Evolutionary conservation across 2,113 vertebrate species (phyloP), one percentile per base, ranked within the genome.

Genomic region (Ictalurus furcatus): DNA sequence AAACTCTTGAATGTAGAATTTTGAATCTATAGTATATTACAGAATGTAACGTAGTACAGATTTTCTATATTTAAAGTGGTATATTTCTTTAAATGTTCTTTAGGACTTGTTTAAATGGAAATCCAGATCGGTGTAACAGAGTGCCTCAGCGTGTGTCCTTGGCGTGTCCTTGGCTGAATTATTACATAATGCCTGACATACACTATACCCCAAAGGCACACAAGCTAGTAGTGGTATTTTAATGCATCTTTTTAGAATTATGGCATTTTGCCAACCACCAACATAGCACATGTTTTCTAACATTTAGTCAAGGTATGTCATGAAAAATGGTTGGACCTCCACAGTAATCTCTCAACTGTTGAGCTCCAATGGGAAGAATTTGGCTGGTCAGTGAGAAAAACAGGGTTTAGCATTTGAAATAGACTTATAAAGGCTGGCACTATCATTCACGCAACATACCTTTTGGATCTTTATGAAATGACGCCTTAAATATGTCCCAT

Each of bases 121-220:
- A 34, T 34, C 69, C 17, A 74, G 71, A 21, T 37, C 34, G 40
- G 34, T 34, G n/a, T 69, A 69, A 30, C n/a, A 30, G n/a, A 69
- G 14, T 74, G 19, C 34, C 34, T 37, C 17, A 25, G 37, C 23
- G 1, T 9, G 21, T 12, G 40, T 76, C 73, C 73, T 76, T 76
- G 73, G 73, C 25, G 73, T 76, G 37, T 44, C 40, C 73, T 76
- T 76, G 37, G 21, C 73, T 76, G 73, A 76, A 48, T 76, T 76
- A 74, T 40, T 74, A 17, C 17, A 40, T 21, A 76, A 44, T 25
- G 40, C 37, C 73, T 76, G 37, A 44, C 21, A 7, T 25, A 74
- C 21, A 76, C 73, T 76, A 48, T 76, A 48, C 9, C 44, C 19
- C 37, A 76, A 76, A 74, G 21, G 21, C 73, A 74, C 34, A 74